A percentile compares a stretch with the other conserved stretches of the same genome.
phyloP scores from a whole-genome alignment of 2,797 vertebrate genomes.

The Rhyacichthys aspro region DNA sequence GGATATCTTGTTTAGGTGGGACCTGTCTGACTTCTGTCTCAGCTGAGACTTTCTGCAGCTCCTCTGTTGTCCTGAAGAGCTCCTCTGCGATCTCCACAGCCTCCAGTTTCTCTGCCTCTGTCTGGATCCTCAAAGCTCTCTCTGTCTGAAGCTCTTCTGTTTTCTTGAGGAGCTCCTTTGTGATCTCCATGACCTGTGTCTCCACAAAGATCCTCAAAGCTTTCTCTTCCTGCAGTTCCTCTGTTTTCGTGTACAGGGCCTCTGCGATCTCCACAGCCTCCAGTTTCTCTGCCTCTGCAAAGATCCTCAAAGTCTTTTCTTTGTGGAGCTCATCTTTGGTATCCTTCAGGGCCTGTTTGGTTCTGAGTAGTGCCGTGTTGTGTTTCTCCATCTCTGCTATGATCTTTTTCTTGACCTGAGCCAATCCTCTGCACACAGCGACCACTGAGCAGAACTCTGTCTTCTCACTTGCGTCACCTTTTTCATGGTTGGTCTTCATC shows the following conservation, averaged over 20 bases:
- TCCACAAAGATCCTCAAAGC: not conserved
- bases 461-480: no score
- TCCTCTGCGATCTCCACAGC: not conserved
- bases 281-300: no score
- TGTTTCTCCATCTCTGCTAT: not conserved
- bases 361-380: not conserved
- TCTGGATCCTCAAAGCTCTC: no score
- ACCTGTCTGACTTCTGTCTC: not conserved
- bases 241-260: not conserved
- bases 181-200: not conserved
- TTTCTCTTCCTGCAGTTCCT: no score
- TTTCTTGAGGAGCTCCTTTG: not conserved
- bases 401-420: not conserved
- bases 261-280: not conserved
- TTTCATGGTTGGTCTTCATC: not conserved
- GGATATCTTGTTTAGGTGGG: not conserved
- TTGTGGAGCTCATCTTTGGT: no score
- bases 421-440: slow-evolving; percentile 1
- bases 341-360: not conserved
- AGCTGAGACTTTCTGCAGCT: not conserved
- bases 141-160: not conserved
- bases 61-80: not conserved
- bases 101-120: no score
- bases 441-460: not conserved
- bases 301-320: no score